phyloP scores from a whole-genome alignment of 2,113 vertebrate species.

The Cryptoleucopteryx plumbea region DNA sequence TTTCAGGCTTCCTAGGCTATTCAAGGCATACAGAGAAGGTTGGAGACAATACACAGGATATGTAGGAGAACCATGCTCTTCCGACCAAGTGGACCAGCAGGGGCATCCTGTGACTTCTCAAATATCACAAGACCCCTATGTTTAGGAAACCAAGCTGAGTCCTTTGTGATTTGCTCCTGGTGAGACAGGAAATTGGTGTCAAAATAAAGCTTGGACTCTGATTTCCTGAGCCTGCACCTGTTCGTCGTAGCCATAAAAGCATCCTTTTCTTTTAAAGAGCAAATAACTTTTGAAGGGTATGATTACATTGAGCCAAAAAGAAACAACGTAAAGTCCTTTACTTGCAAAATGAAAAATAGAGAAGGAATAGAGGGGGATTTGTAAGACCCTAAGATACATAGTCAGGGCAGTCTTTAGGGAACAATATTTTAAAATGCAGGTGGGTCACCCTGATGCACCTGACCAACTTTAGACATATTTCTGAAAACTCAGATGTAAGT shows the following conservation, averaged over 20 bases:
- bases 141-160: not conserved
- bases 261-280: not conserved
- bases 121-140: not conserved
- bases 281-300: not conserved
- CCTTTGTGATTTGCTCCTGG: not conserved
- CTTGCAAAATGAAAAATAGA: not conserved
- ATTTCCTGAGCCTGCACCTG: not conserved
- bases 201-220: not conserved
- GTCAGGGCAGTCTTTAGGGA: not conserved
- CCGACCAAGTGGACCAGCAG: not conserved
- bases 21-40: not conserved
- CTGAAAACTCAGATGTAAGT: not conserved
- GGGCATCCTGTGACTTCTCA: not conserved
- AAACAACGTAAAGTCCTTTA: not conserved
- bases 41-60: not conserved
- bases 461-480: not conserved
- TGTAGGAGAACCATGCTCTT: not conserved
- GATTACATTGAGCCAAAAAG: not conserved
- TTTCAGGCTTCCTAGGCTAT: not conserved
- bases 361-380: not conserved
- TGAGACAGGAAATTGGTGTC: slow-evolving; percentile 2
- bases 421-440: not conserved
- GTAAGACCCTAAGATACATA: not conserved
- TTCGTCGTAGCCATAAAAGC: not conserved
- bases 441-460: not conserved